A percentile compares a stretch with the other conserved stretches of the same genome.
These are phyloP conservation scores for Naja naja DNA, from an alignment of 2,113 vertebrate species.

Conservation along the genomic window DNA sequence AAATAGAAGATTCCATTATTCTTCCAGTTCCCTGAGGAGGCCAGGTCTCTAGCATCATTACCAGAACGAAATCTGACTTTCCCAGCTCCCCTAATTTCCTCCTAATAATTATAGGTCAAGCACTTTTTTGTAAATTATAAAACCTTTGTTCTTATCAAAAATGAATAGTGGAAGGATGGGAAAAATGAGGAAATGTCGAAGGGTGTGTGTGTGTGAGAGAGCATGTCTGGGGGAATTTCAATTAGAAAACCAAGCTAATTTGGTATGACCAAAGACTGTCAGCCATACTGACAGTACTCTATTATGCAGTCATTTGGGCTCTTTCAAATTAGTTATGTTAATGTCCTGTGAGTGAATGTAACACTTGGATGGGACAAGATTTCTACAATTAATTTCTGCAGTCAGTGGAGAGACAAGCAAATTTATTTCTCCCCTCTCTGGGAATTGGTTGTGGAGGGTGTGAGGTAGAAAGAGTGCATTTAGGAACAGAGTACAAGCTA, in stretches of 20 bases:
- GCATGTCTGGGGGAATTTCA: constrained; percentile 82
- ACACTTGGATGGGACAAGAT: constrained; percentile 99
- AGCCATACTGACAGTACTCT: constrained; percentile 97
- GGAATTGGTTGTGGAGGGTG: constrained; percentile 97
- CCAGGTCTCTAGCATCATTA: constrained; percentile 99
- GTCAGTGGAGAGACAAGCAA: constrained; percentile 99
- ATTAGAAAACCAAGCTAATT: constrained; percentile 99
- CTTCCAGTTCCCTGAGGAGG: constrained; percentile 89
- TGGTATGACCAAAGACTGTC: constrained; percentile 99
- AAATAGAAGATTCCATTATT: constrained; percentile 99
- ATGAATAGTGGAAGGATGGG: constrained; percentile 76
- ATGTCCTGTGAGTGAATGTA: constrained; percentile 99
- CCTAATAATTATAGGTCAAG: constrained; percentile 99
- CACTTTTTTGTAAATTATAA: constrained; percentile 98
- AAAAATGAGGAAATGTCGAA: constrained; percentile 54
- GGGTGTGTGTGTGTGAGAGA: not conserved
- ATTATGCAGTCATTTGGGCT: constrained; percentile 99
- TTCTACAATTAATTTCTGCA: constrained; percentile 99
- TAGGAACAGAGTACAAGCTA: constrained; percentile 98
- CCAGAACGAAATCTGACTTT: constrained; percentile 95
- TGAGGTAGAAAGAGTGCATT: constrained; percentile 94
- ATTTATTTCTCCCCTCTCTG: constrained; percentile 99
- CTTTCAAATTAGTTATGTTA: constrained; percentile 99
- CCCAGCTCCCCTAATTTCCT: constrained; percentile 85
- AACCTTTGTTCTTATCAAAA: constrained; percentile 97